Conservation (phyloP, 1,140 invertebrate genomes). For the Amphibalanus amphitrite region DNA sequence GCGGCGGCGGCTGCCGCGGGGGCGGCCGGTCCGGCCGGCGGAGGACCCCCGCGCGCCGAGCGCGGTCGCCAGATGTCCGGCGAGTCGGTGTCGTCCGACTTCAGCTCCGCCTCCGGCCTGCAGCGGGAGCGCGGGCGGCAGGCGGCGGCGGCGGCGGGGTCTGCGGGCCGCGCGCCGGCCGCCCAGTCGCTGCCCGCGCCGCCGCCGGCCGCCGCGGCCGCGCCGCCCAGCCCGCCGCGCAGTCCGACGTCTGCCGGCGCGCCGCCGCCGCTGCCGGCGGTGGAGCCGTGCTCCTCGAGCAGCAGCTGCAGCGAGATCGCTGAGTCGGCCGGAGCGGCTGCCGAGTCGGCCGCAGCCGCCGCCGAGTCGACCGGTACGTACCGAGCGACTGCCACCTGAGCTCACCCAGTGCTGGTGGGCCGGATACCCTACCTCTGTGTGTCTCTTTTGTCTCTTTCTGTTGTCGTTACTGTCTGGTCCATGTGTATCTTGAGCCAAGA, state of each 20-base stretch:
- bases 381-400: no score
- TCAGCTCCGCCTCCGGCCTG: slow-evolving; percentile 31
- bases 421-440: no score
- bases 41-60: background rate
- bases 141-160: slow-evolving; percentile 15
- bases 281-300: slow-evolving; percentile 11
- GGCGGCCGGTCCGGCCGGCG: slow-evolving; percentile 19
- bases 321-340: slow-evolving; percentile 11
- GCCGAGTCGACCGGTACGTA: background rate
- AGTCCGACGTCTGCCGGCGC: background rate
- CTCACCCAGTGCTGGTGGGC: no score
- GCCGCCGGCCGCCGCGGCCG: background rate
- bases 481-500: no score
- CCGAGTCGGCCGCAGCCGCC: background rate
- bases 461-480: no score
- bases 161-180: background rate
- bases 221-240: background rate
- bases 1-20: background rate
- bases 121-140: slow-evolving; percentile 26
- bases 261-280: slow-evolving; percentile 11
- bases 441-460: no score
- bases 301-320: slow-evolving; percentile 10
- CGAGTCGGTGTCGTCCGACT: background rate
- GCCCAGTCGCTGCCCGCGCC: background rate
- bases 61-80: background rate